Base-by-base conservation (phyloP, 2,113 vertebrate genomes). In the Hiodon tergisus region DNA sequence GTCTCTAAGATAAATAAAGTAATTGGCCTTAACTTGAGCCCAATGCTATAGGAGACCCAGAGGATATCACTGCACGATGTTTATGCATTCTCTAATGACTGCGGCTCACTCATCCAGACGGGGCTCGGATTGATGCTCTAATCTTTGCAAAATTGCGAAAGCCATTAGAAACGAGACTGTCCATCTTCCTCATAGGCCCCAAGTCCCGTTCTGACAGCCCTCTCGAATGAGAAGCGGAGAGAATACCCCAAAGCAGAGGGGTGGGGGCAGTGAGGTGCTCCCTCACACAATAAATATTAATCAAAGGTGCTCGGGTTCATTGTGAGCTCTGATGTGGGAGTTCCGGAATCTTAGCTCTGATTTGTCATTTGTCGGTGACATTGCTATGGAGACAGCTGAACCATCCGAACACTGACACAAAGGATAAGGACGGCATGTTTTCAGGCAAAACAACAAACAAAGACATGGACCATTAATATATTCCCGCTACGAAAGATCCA, bases 401-500 rank as follows among this genome's bases (percentile, higher is more conserved):
- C 46, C 17, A 48, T 69, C 47, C 6, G 57, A 53, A 51, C 6
- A 52, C 51, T 52, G 52, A 69, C 17, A 52, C 11, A 14, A 63
- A 8, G 31, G 65, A 17, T 6, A 9, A 61, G 55, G 57, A 47
- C n/a, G 3, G 63, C 5, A 70, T 62, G 16, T 4, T 53, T 13
- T 47, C n/a, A 51, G 60, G 50, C 52, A 54, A 72, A 72, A 17
- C 55, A 9, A n/a, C 61, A 17, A 6, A 74, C 17, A 11, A 52
- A 67, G 16, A 67, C 48, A 14, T 3, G 63, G 51, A 11, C 16
- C 62, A 58, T 67, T 48, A 62, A 31, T 67, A 70, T 52, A 16
- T 9, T n/a, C 5, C 48, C 4, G 52, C 11, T 58, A 10, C 48
- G 14, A 73, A 87, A 87, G 80, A 82, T 82, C 86, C 82, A 85